phyloP scores from a whole-genome alignment of 2,888 invertebrate genomes.

The Orthosia gothica region DNA sequence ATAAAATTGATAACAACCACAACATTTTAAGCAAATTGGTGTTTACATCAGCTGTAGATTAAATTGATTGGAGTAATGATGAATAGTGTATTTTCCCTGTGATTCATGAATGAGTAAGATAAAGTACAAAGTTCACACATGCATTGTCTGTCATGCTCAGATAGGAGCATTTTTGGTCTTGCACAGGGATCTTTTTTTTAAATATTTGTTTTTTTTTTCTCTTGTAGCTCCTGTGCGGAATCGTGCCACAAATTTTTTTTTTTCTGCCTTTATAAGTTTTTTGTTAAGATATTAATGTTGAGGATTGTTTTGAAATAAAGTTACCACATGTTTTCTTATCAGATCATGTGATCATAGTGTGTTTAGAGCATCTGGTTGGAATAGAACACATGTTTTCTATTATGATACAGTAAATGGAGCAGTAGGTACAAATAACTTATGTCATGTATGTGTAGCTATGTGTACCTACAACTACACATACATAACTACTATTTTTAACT shows the following conservation, averaged over 20 bases:
- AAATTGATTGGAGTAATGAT: constrained; percentile 21
- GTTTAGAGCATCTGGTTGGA: constrained; percentile 29
- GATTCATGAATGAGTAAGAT: constrained; percentile 46
- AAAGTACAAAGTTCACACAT: constrained; percentile 54
- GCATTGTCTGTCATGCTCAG: constrained; percentile 11
- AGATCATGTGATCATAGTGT: constrained; percentile 37
- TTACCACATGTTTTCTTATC: constrained; percentile 44
- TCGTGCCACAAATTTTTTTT: too few relatives aligned
- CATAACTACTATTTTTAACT: background rate
- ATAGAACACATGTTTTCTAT: constrained; percentile 12
- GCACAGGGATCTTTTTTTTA: too few relatives aligned
- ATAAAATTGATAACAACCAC: constrained; percentile 17
- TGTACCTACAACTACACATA: background rate
- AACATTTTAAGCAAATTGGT: constrained; percentile 16
- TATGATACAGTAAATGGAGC: background rate
- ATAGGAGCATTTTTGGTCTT: too few relatives aligned
- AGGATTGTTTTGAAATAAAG: constrained; percentile 1
- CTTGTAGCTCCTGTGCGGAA: too few relatives aligned
- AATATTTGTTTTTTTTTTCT: too few relatives aligned
- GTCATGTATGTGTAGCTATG: background rate
- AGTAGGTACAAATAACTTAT: background rate
- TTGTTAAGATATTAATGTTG: constrained; percentile 7
- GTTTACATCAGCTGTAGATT: constrained; percentile 23
- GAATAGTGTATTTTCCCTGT: constrained; percentile 27
- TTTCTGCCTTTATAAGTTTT: background rate